These are phyloP conservation scores for Troilus luridus DNA, from an alignment of 2,888 invertebrate species.

Conservation along the genomic window DNA sequence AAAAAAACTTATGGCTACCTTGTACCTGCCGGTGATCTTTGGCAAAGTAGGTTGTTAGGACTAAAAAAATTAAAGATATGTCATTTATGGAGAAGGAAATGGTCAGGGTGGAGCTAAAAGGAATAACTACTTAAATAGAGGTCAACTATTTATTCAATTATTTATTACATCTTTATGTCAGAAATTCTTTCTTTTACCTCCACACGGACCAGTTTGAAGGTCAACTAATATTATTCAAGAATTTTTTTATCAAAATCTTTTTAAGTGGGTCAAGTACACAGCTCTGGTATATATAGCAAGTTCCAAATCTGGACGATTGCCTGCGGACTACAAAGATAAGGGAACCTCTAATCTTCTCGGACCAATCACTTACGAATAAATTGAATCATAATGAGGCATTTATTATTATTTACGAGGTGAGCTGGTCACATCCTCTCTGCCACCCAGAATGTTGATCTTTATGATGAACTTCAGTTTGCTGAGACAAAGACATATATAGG, in stretches of 20 bases:
- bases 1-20: too few relatives aligned
- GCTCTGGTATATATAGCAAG: not conserved
- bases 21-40: too few relatives aligned
- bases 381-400: constrained; percentile 17
- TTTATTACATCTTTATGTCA: too few relatives aligned
- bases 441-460: not conserved
- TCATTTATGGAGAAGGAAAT: too few relatives aligned
- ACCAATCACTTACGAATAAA: not conserved
- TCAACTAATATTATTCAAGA: too few relatives aligned
- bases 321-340: not conserved
- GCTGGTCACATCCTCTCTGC: not conserved
- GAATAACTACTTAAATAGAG: too few relatives aligned
- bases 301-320: not conserved
- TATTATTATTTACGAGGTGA: constrained; percentile 9
- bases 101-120: too few relatives aligned
- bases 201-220: too few relatives aligned
- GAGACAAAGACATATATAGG: not conserved
- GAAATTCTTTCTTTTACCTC: too few relatives aligned
- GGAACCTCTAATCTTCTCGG: not conserved
- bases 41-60: too few relatives aligned
- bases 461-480: not conserved
- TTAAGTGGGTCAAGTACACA: not conserved
- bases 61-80: too few relatives aligned
- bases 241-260: not conserved
- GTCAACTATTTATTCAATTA: too few relatives aligned